A percentile compares a stretch with the other conserved stretches of the same genome.
phyloP scores from a whole-genome alignment of 1,140 invertebrate species.

The Drosophila lacteicornis region DNA sequence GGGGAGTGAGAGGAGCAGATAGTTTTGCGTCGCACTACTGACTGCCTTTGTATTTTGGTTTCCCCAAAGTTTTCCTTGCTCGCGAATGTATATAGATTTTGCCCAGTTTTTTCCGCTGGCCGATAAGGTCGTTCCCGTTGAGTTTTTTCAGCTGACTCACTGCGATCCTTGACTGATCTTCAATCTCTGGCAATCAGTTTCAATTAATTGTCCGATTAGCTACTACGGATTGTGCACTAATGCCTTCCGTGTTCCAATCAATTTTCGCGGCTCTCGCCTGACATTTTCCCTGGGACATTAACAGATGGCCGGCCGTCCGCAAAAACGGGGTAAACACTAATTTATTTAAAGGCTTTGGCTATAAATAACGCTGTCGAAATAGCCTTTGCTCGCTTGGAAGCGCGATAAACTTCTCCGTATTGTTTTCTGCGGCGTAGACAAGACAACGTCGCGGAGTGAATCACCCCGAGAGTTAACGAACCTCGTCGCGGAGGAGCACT shows the following conservation, averaged over 20 bases:
- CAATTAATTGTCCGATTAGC: conserved; percentile 50
- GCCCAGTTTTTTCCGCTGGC: conserved; percentile 33
- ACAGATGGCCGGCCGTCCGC: conserved; percentile 15
- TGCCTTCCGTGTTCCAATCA: conserved; percentile 44
- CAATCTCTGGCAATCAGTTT: conserved; percentile 30
- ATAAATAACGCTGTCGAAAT: conserved; percentile 49
- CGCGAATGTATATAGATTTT: neutral
- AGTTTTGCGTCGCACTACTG: conserved; percentile 37
- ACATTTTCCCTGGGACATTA: conserved; percentile 36
- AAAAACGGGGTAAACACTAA: conserved; percentile 32
- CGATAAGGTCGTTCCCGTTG: conserved; percentile 25
- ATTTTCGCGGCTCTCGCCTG: conserved; percentile 44
- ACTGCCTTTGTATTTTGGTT: conserved; percentile 23
- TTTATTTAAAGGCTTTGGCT: conserved; percentile 50
- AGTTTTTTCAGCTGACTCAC: conserved; percentile 19
- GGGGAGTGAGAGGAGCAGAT: conserved; percentile 29
- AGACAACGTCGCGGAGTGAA: conserved; percentile 37
- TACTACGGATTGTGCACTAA: conserved; percentile 3
- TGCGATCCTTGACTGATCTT: conserved; percentile 43
- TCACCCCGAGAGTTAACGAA: conserved; percentile 48
- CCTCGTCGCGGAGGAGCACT: conserved; percentile 27
- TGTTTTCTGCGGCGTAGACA: conserved; percentile 48
- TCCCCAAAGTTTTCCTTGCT: conserved; percentile 37
- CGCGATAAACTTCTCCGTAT: conserved; percentile 52
- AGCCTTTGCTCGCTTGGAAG: conserved; percentile 42